A percentile compares a stretch with the other conserved stretches of the same genome.
Conservation (phyloP, 2,888 invertebrate species). For the Aphidius colemani region DNA sequence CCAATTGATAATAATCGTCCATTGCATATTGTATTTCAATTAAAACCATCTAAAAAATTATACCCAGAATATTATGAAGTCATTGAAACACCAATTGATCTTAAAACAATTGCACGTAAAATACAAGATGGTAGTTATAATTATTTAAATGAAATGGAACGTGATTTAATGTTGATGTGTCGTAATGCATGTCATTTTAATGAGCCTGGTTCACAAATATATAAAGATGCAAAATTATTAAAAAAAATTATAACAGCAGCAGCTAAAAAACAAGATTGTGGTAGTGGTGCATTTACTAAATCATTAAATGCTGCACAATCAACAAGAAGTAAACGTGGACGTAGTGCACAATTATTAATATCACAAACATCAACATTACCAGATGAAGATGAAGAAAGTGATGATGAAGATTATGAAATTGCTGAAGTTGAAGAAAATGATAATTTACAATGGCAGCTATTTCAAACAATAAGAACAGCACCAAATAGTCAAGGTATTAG, state of each 20-base stretch:
- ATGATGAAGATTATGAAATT: conserved; percentile 67
- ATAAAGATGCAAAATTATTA: conserved; percentile 89
- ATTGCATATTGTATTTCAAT: conserved; percentile 84
- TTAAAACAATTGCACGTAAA: conserved; percentile 89
- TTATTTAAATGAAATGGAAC: conserved; percentile 81
- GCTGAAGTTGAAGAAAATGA: conserved; percentile 63
- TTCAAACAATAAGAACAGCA: conserved; percentile 77
- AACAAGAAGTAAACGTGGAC: conserved; percentile 53
- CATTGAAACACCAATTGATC: conserved; percentile 92
- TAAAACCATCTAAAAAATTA: conserved; percentile 88
- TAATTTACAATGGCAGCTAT: conserved; percentile 89
- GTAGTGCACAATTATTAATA: conserved; percentile 62
- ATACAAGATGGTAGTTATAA: conserved; percentile 85
- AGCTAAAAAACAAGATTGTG: conserved; percentile 52
- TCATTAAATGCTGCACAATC: conserved; percentile 51
- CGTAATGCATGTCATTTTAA: conserved; percentile 95
- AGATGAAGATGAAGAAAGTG: conserved; percentile 69
- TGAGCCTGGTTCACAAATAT: conserved; percentile 95
- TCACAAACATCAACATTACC: conserved; percentile 67
- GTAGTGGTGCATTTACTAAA: conserved; percentile 43
- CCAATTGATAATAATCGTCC: conserved; percentile 74
- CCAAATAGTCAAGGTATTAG: conserved; percentile 67
- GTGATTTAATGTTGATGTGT: conserved; percentile 87
- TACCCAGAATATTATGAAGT: conserved; percentile 96
- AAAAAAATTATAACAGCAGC: conserved; percentile 71